phyloP scores from a whole-genome alignment of 1,140 invertebrate species.

The Chrysomallon squamiferum region DNA sequence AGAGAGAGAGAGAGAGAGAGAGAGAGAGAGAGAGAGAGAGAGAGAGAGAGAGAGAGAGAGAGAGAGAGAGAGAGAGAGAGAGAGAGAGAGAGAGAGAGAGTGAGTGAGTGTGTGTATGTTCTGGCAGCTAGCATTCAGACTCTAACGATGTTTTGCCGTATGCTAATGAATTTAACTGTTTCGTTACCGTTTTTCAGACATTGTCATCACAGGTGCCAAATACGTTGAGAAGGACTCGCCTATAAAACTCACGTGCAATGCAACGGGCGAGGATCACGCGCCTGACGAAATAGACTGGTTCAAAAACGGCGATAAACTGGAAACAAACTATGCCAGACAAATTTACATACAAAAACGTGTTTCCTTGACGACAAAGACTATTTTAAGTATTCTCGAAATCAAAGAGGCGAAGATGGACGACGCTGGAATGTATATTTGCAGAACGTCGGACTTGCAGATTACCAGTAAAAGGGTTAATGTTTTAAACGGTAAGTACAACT shows the following conservation, averaged over 20 bases:
- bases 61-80: too few relatives aligned
- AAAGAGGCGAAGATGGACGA: conserved; percentile 36
- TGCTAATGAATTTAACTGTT: too few relatives aligned
- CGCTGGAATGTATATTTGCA: conserved; percentile 41
- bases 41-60: too few relatives aligned
- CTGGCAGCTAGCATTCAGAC: too few relatives aligned
- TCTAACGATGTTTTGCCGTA: too few relatives aligned
- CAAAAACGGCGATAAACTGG: conserved; percentile 45
- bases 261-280: conserved; percentile 44
- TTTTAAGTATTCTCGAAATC: conserved; percentile 37
- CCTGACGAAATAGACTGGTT: conserved; percentile 55
- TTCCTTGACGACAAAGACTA: conserved; percentile 31
- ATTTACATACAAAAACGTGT: conserved; percentile 35
- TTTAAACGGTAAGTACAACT: conserved; percentile 42
- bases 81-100: too few relatives aligned
- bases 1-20: too few relatives aligned
- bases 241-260: conserved; percentile 48
- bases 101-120: too few relatives aligned
- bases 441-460: conserved; percentile 43
- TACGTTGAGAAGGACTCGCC: conserved; percentile 41
- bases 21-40: too few relatives aligned
- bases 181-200: conserved; percentile 32
- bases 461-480: conserved; percentile 40
- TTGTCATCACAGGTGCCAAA: conserved; percentile 38
- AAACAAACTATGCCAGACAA: conserved; percentile 25